Conservation (phyloP, 2,113 vertebrate species). For the Progne subis region DNA sequence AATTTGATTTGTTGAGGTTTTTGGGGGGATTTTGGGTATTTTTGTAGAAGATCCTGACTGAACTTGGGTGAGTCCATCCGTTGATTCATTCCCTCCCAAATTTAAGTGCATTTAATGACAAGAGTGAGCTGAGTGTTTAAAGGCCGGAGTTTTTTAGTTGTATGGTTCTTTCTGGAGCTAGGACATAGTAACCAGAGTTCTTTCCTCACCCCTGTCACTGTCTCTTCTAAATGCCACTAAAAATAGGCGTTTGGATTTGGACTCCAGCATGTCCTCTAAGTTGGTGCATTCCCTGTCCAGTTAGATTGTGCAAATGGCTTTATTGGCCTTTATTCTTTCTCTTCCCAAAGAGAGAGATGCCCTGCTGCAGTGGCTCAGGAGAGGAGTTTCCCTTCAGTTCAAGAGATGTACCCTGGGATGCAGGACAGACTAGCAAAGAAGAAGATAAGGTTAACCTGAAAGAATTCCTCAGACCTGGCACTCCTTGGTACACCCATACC, state of each 20-base stretch:
- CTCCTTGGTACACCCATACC: not conserved
- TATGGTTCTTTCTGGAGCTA: not conserved
- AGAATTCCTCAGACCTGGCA: not conserved
- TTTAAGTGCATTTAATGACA: not conserved
- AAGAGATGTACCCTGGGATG: not conserved
- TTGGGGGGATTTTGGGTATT: fast-evolving
- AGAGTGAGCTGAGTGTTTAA: not conserved
- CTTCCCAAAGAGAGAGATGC: not conserved
- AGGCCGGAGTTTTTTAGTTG: not conserved
- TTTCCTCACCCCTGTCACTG: not conserved
- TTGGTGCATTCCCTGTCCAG: not conserved
- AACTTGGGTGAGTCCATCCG: not conserved
- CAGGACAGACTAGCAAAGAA: not conserved
- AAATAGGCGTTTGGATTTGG: not conserved
- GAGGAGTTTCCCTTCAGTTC: not conserved
- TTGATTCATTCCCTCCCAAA: not conserved
- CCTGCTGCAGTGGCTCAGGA: not conserved
- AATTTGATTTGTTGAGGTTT: not conserved
- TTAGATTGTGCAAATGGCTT: fast-evolving
- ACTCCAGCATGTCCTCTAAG: not conserved
- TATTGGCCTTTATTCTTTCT: not conserved
- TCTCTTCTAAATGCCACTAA: not conserved
- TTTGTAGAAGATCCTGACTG: not conserved
- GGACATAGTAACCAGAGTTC: not conserved
- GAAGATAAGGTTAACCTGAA: not conserved